phyloP scores from a whole-genome alignment of 2,888 invertebrate species.

The Ophioninae sp. region DNA sequence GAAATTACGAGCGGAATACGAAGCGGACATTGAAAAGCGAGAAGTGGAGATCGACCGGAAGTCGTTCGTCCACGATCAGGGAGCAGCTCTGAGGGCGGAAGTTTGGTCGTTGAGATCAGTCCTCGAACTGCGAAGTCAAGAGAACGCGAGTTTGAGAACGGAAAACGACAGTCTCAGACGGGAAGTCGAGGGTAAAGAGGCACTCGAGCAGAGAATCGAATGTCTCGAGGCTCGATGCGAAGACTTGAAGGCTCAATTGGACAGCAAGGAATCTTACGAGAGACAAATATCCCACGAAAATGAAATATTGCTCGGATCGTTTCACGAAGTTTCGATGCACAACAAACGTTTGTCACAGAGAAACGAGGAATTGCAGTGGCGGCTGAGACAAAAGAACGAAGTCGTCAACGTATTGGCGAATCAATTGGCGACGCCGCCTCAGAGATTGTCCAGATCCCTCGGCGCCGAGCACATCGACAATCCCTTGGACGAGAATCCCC shows the following conservation, averaged over 20 bases:
- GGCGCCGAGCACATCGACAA: constrained; percentile 74
- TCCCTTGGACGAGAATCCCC: constrained; percentile 57
- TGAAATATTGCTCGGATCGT: constrained; percentile 87
- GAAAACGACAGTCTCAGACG: constrained; percentile 87
- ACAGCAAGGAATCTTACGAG: constrained; percentile 87
- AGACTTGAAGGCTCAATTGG: constrained; percentile 90
- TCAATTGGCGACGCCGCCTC: constrained; percentile 72
- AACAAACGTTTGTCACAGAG: constrained; percentile 90
- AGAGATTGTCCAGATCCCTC: constrained; percentile 74
- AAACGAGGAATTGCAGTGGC: constrained; percentile 95
- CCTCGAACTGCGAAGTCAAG: constrained; percentile 92
- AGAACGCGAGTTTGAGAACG: constrained; percentile 89
- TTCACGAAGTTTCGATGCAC: constrained; percentile 89
- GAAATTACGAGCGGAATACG: constrained; percentile 82
- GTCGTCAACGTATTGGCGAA: constrained; percentile 82
- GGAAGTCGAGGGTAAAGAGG: constrained; percentile 88
- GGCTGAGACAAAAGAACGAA: constrained; percentile 91
- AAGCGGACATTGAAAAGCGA: constrained; percentile 83
- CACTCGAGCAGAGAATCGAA: constrained; percentile 88
- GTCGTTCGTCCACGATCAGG: constrained; percentile 82
- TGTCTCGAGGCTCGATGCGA: constrained; percentile 92
- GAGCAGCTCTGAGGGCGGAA: constrained; percentile 85
- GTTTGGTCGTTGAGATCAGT: constrained; percentile 93
- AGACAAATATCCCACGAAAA: constrained; percentile 87
- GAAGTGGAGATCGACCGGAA: constrained; percentile 82